Evolutionary conservation across 2,888 invertebrate genomes (phyloP).

Genomic region (Nomada ruficornis): DNA sequence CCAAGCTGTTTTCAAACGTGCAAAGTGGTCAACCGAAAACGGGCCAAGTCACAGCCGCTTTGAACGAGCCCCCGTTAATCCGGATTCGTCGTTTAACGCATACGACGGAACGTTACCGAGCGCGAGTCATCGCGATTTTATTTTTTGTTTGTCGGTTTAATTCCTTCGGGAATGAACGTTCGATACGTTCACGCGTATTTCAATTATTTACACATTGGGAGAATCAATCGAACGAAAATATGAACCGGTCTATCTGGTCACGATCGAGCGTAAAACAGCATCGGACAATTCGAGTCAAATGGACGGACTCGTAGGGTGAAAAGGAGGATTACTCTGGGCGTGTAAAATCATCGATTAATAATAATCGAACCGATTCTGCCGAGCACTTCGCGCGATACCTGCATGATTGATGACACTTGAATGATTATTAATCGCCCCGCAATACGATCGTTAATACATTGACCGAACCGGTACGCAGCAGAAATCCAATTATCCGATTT

Average conservation of each 20-base stretch:
- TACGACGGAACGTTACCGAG: conserved; percentile 3
- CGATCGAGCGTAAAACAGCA: background rate
- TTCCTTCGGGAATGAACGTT: background rate
- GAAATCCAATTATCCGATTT: conserved; percentile 56
- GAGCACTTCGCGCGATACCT: conserved; percentile 7
- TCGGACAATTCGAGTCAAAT: background rate
- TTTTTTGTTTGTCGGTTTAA: background rate
- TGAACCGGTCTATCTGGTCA: background rate
- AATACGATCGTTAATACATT: conserved; percentile 36
- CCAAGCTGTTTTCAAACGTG: conserved; percentile 12
- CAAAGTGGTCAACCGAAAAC: conserved; percentile 11
- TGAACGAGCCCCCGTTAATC: conserved; percentile 10
- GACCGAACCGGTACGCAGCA: conserved; percentile 12
- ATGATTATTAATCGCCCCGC: conserved; percentile 47
- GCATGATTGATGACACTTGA: conserved; percentile 40
- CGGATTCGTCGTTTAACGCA: conserved; percentile 19
- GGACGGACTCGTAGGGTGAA: too few species aligned
- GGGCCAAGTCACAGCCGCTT: conserved; percentile 30
- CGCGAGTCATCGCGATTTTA: background rate
- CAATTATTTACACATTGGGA: too few species aligned
- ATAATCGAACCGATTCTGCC: conserved; percentile 18
- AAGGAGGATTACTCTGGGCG: background rate
- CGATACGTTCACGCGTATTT: background rate
- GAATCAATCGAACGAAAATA: background rate
- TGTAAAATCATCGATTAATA: conserved; percentile 17